A percentile compares a stretch with the other conserved stretches of the same genome.
Conservation (phyloP, 2,113 vertebrate species). For the Motacilla alba region DNA sequence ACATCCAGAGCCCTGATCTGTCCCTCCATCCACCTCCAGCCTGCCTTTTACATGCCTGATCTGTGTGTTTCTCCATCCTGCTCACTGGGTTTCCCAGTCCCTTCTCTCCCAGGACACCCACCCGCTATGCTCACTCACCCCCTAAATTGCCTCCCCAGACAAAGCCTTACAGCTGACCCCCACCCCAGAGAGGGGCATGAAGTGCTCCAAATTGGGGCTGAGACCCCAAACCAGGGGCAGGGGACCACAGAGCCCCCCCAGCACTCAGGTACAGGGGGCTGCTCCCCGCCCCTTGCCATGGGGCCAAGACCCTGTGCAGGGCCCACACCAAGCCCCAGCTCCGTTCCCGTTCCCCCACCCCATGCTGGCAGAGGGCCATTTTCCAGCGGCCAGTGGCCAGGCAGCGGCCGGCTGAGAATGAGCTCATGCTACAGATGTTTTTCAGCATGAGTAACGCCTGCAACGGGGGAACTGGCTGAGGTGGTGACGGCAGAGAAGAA, state of each 20-base stretch:
- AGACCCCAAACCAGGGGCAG: rapidly evolving
- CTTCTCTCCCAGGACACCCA: rapidly evolving
- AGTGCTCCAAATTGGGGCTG: neutral
- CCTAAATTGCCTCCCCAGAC: neutral
- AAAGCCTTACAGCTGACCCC: rapidly evolving
- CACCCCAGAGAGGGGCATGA: neutral
- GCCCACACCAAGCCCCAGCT: neutral
- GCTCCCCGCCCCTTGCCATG: neutral
- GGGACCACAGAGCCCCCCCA: neutral
- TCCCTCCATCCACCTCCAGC: neutral
- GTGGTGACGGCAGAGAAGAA: neutral
- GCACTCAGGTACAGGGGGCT: neutral
- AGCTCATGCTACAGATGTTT: conserved; percentile 67
- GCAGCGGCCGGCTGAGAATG: neutral
- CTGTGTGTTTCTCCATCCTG: neutral
- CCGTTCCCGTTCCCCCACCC: neutral
- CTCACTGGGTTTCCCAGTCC: neutral
- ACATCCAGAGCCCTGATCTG: neutral
- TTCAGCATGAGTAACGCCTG: neutral
- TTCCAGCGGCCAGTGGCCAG: conserved; percentile 15
- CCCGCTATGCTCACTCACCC: neutral
- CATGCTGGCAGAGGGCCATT: neutral
- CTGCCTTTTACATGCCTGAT: neutral
- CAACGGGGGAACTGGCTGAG: neutral
- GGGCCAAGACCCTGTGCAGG: neutral